A percentile compares a stretch with the other conserved stretches of the same genome.
These are phyloP conservation scores for Pollicipes pollicipes DNA, from an alignment of 1,140 invertebrate genomes.

Conservation along the genomic window DNA sequence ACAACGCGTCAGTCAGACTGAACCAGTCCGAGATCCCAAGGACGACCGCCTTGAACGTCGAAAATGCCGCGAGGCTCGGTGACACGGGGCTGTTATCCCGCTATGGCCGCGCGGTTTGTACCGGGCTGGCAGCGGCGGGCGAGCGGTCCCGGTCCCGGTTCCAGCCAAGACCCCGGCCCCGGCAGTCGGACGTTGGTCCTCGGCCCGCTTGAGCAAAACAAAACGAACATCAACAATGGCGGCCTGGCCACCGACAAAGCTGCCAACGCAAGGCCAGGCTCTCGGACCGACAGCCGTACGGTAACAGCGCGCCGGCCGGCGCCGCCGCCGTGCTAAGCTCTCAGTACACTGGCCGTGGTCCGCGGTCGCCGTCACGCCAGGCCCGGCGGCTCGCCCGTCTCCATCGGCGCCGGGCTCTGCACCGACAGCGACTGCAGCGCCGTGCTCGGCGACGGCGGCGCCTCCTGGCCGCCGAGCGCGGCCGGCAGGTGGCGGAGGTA, in stretches of 20 bases:
- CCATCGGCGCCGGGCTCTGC: slow-evolving; percentile 20
- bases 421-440: slow-evolving; percentile 21
- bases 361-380: too few species aligned
- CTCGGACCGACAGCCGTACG: not conserved
- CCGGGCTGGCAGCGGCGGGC: too few species aligned
- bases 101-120: not conserved
- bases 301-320: not conserved
- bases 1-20: not conserved
- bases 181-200: not conserved
- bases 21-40: not conserved
- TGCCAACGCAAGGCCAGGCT: not conserved
- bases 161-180: not conserved
- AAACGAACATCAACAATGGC: not conserved
- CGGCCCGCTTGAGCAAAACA: not conserved
- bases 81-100: not conserved
- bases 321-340: too few species aligned
- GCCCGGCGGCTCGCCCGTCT: slow-evolving; percentile 8
- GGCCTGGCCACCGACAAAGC: not conserved
- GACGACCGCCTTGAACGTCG: not conserved
- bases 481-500: slow-evolving; percentile 19
- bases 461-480: slow-evolving; percentile 17
- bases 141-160: not conserved
- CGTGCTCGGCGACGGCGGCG: slow-evolving; percentile 18
- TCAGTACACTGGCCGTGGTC: too few species aligned
- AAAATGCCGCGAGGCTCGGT: too few species aligned